Evolutionary conservation across 2,888 invertebrate genomes (phyloP).

Genomic region (Drosophila atripex): DNA sequence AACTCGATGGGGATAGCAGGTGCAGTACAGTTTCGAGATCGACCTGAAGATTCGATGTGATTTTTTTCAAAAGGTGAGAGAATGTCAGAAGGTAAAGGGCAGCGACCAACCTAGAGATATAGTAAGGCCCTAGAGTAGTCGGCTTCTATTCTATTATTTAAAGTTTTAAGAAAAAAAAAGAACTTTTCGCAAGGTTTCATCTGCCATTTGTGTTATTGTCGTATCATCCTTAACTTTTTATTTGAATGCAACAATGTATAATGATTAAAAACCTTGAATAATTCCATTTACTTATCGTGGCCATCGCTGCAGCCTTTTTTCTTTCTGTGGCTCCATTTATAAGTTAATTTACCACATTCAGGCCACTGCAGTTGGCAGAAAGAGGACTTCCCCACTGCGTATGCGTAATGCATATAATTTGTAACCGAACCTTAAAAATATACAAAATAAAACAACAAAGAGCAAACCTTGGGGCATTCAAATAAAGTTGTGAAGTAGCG

Average conservation of each 20-base stretch:
- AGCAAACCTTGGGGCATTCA: constrained; percentile 53
- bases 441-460: constrained; percentile 10
- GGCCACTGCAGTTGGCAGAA: constrained; percentile 9
- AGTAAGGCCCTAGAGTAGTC: too few relatives aligned
- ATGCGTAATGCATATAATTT: constrained; percentile 78
- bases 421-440: constrained; percentile 28
- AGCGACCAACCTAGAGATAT: background rate
- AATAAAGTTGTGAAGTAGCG: constrained; percentile 79
- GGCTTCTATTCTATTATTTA: too few relatives aligned
- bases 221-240: background rate
- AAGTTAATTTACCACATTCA: constrained; percentile 65
- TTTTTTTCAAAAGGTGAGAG: constrained; percentile 20
- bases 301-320: constrained; percentile 16
- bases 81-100: constrained; percentile 29
- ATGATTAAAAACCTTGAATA: constrained; percentile 9
- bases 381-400: constrained; percentile 38
- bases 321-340: constrained; percentile 52
- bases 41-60: constrained; percentile 10
- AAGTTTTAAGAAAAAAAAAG: too few relatives aligned
- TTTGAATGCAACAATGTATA: background rate
- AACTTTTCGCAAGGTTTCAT: background rate
- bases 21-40: constrained; percentile 49
- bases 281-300: constrained; percentile 34
- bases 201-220: background rate
- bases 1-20: constrained; percentile 48